Evolutionary conservation across 2,888 invertebrate genomes (phyloP).

Genomic region (Anthrax anthrax): DNA sequence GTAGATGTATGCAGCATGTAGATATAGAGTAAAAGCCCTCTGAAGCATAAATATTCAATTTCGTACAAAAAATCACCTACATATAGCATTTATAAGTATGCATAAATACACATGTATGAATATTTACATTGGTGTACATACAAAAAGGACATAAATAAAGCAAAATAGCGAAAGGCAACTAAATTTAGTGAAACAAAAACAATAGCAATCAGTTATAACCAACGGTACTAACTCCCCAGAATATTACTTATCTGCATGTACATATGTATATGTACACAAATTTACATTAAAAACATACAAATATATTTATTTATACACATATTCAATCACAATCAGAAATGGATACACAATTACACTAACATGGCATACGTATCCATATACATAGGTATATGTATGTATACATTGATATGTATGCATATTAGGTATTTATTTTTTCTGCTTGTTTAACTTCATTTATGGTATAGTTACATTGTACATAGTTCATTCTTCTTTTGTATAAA

Average conservation of each 20-base stretch:
- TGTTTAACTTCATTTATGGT: background rate
- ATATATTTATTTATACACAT: no score
- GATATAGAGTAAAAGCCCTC: slow-evolving; percentile 3
- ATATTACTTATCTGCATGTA: no score
- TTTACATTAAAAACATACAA: no score
- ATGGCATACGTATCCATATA: no score
- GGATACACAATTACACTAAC: no score
- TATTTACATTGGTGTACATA: background rate
- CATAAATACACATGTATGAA: slow-evolving; percentile 1
- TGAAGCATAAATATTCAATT: slow-evolving; percentile 11
- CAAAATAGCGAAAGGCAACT: slow-evolving; percentile 6
- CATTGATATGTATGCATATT: no score
- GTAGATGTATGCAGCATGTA: background rate
- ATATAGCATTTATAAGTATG: background rate
- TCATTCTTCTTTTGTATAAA: background rate
- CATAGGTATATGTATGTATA: no score
- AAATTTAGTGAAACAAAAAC: slow-evolving; percentile 7
- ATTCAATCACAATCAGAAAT: no score
- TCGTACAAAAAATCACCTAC: slow-evolving; percentile 5
- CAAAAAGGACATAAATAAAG: slow-evolving; percentile 1
- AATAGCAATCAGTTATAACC: slow-evolving; percentile 8
- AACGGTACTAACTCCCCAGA: background rate
- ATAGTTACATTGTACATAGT: background rate
- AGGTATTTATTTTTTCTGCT: no score
- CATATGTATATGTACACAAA: no score